Percentiles rank a stretch among this genome's conserved stretches.
Evolutionary conservation across 92 coral and sea anemone genomes (phyloP).

Genomic region (Plumapathes pennacea): DNA sequence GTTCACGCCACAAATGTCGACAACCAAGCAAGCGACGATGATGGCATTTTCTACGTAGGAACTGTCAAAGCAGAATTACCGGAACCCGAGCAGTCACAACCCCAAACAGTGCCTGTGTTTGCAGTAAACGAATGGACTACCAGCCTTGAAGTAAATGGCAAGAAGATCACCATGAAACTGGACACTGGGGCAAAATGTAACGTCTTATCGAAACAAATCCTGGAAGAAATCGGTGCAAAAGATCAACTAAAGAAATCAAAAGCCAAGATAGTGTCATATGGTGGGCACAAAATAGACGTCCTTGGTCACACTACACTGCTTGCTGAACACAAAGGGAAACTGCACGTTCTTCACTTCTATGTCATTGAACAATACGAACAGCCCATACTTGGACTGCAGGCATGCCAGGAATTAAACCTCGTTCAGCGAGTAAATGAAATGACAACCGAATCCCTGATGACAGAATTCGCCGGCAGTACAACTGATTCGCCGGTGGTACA

Average conservation of each 20-base stretch:
- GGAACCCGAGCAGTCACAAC: too few relatives aligned
- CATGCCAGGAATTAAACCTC: conserved; percentile 1
- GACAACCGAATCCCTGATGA: conserved; percentile 17
- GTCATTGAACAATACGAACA: conserved; percentile 5
- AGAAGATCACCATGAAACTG: conserved; percentile 4
- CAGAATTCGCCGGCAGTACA: not conserved
- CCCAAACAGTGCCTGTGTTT: too few relatives aligned
- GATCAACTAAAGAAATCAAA: conserved; percentile 1
- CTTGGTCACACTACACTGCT: conserved; percentile 13
- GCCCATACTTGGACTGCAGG: conserved; percentile 5
- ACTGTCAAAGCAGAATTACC: not conserved
- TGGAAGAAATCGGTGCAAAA: not conserved
- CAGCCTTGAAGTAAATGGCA: conserved; percentile 1
- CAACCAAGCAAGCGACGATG: not conserved
- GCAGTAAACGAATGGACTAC: conserved; percentile 29
- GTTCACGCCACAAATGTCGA: conserved; percentile 3
- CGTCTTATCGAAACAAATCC: not conserved
- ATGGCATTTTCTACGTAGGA: conserved; percentile 3
- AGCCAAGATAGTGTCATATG: conserved; percentile 11
- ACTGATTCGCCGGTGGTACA: too few relatives aligned
- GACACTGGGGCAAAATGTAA: conserved; percentile 41
- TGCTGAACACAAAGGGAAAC: conserved; percentile 1
- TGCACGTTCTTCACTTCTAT: conserved; percentile 12
- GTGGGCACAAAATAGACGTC: conserved; percentile 33
- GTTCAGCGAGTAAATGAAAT: conserved; percentile 18